A percentile compares a stretch with the other conserved stretches of the same genome.
Conservation (phyloP, 2,888 invertebrate genomes). For the Leucania comma region DNA sequence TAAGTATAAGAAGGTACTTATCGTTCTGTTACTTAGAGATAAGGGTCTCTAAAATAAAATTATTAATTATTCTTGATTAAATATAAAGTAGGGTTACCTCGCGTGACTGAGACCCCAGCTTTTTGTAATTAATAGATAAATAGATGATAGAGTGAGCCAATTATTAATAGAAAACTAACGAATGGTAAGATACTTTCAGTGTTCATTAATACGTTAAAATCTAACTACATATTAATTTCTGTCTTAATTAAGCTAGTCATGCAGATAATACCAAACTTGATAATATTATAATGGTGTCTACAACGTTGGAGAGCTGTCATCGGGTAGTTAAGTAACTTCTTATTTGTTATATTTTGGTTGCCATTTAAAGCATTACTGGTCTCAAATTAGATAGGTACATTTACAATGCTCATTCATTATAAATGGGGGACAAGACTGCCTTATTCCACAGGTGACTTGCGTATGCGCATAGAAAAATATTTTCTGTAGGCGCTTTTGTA, state of each 20-base stretch:
- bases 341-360: background rate
- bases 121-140: background rate
- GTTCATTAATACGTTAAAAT: background rate
- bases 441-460: conserved; percentile 19
- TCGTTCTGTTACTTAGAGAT: background rate
- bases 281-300: background rate
- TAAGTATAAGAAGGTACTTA: background rate
- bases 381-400: background rate
- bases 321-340: background rate
- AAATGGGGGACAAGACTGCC: conserved; percentile 9
- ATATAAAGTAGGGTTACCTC: background rate
- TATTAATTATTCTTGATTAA: background rate
- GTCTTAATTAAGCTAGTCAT: background rate
- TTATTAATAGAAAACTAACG: background rate
- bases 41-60: background rate
- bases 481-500: conserved; percentile 13
- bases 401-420: background rate
- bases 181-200: background rate
- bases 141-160: background rate
- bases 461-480: background rate
- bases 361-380: background rate
- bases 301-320: background rate
- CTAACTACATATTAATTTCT: background rate
- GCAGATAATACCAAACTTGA: background rate
- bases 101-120: background rate